These are phyloP conservation scores for Darevskia mixta DNA, from an alignment of 2,797 vertebrate species.

Conservation along the genomic window DNA sequence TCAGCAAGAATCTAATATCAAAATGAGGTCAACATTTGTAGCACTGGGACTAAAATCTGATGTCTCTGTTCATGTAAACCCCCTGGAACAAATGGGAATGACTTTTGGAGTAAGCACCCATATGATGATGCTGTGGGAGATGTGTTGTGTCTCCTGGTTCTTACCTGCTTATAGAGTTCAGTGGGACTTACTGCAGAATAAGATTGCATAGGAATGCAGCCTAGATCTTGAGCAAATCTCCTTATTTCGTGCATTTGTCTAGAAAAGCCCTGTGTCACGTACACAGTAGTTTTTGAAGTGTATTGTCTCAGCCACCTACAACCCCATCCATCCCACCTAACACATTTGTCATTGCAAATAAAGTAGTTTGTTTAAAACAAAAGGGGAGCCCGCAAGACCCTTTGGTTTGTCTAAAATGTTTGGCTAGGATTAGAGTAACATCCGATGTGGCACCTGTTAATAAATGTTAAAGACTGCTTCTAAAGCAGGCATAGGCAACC, in stretches of 20 bases:
- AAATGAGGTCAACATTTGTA: background rate
- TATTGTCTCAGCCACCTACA: background rate
- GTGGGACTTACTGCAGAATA: background rate
- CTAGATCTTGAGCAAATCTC: background rate
- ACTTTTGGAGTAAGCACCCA: background rate
- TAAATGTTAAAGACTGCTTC: background rate
- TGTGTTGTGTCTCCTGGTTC: background rate
- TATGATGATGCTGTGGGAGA: background rate
- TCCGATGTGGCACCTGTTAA: background rate
- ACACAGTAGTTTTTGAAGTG: background rate
- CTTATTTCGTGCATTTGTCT: no score
- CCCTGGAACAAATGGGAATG: background rate
- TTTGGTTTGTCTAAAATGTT: background rate
- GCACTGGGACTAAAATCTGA: background rate
- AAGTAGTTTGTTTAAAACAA: no score
- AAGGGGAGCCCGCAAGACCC: no score
- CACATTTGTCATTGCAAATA: background rate
- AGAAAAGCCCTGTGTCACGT: background rate
- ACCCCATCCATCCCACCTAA: background rate
- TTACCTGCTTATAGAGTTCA: background rate
- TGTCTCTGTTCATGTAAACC: background rate
- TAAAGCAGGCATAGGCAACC: background rate
- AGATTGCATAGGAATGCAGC: background rate
- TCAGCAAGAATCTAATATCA: background rate
- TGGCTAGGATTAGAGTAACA: background rate